Evolutionary conservation across 2,888 invertebrate genomes (phyloP).

Genomic region (Acanthoscelides obtectus): DNA sequence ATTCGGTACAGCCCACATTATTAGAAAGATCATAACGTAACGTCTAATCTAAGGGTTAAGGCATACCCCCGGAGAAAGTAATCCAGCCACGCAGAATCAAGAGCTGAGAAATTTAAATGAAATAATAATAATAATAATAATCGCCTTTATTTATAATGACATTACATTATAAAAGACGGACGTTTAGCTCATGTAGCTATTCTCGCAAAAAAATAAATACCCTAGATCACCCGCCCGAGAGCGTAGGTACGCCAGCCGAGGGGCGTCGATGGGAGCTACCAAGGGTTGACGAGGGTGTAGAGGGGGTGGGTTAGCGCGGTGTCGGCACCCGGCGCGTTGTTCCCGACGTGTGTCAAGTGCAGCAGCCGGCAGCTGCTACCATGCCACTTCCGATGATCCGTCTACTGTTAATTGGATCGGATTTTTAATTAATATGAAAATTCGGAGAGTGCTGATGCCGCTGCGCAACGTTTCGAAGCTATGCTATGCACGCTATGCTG

Average conservation of each 20-base stretch:
- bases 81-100: no score
- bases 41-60: no score
- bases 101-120: no score
- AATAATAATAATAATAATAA: no score
- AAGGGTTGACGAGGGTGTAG: conserved; percentile 1
- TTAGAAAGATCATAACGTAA: no score
- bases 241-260: conserved; percentile 2
- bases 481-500: not conserved
- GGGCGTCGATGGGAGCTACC: conserved; percentile 2
- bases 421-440: conserved; percentile 50
- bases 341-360: conserved; percentile 48
- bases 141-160: no score
- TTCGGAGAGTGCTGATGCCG: conserved; percentile 29
- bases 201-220: not conserved
- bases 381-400: conserved; percentile 40
- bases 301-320: conserved; percentile 14
- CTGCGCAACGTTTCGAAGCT: no score
- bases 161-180: no score
- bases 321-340: conserved; percentile 25
- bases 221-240: not conserved
- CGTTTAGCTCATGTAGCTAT: no score
- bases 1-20: no score
- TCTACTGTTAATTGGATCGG: conserved; percentile 48
- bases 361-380: conserved; percentile 30
- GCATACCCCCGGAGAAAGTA: no score